A percentile compares a stretch with the other conserved stretches of the same genome.
These are phyloP conservation scores for Allophyes oxyacanthae DNA, from an alignment of 2,888 invertebrate genomes.

Conservation along the genomic window DNA sequence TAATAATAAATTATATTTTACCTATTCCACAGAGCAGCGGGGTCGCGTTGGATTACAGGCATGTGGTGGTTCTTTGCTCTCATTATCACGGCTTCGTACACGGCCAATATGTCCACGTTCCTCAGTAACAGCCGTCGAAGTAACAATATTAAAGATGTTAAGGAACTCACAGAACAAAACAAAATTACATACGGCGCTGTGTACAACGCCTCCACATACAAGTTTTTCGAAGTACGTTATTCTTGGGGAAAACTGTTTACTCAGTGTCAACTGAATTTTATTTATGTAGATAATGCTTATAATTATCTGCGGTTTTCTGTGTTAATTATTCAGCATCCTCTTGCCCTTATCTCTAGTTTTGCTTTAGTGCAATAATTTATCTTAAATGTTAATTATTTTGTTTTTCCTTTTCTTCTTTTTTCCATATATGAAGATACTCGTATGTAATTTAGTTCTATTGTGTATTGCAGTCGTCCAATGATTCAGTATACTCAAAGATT, in stretches of 20 bases:
- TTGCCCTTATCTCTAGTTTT: too few relatives aligned
- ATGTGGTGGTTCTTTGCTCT: slow-evolving; percentile 98
- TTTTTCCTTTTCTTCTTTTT: too few relatives aligned
- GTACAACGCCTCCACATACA: slow-evolving; percentile 93
- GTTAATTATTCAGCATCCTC: too few relatives aligned
- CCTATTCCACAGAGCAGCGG: slow-evolving; percentile 91
- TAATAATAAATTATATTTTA: background rate
- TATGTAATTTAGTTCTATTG: too few relatives aligned
- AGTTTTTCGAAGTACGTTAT: slow-evolving; percentile 94
- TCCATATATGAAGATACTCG: too few relatives aligned
- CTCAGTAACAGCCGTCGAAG: slow-evolving; percentile 94
- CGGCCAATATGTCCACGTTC: slow-evolving; percentile 94
- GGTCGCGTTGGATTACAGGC: slow-evolving; percentile 96
- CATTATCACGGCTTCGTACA: slow-evolving; percentile 95
- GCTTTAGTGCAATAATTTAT: background rate
- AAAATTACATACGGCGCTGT: slow-evolving; percentile 96
- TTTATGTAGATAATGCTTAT: too few relatives aligned
- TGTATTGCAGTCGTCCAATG: slow-evolving; percentile 92
- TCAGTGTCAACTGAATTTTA: too few relatives aligned
- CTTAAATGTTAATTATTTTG: too few relatives aligned
- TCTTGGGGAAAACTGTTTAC: too few relatives aligned
- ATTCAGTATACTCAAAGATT: slow-evolving; percentile 95
- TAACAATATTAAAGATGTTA: slow-evolving; percentile 94
- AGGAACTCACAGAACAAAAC: slow-evolving; percentile 94
- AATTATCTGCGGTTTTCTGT: too few relatives aligned